Base-by-base conservation (phyloP, 1,140 invertebrate genomes). In the Lasioglossum baleicum region DNA sequence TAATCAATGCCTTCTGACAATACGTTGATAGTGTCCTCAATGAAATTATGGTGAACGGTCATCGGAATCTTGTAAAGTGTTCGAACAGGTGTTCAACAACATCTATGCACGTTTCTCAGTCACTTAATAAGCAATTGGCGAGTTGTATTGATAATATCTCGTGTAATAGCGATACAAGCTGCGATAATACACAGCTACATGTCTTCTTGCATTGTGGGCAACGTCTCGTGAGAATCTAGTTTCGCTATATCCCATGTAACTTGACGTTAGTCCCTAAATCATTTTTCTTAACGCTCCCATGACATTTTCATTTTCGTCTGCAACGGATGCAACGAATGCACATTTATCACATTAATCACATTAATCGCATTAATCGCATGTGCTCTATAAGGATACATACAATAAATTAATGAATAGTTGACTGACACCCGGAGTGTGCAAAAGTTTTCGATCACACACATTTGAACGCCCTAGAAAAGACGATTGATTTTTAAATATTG, bases 21-120 rank as follows among this genome's bases (percentile, higher is more conserved):
- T n/a, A 8, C 44, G 44, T 48, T 48, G 44, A 48, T 48, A 48
- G 44, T 48, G 13, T 48, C 56, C 20, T 58, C 20, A n/a, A n/a
- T n/a, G n/a, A 58, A 58, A n/a, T 58, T 58, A 58, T 58, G n/a
- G 56, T 8, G 20, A 8, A 58, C 56, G 56, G 7, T 22, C 20
- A 20, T n/a, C n/a, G 56, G 56, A 58, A 58, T 58, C n/a, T n/a
- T n/a, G 7, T 58, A n/a, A n/a, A n/a, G 56, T n/a, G n/a, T 58
- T 58, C 56, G 56, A 58, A 58, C 56, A 58, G 56, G 17, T 58
- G 56, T 58, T 20, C 17, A 58, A 58, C 17, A n/a, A 58, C 56
- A 58, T 58, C 56, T 58, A 58, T 58, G 56, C 56, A 58, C 51
- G n/a, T 58, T 58, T 58, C 56, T n/a, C 56, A n/a, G 56, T 58